Base-by-base conservation (phyloP, 2,888 invertebrate species). In the Crossocerus cetratus region DNA sequence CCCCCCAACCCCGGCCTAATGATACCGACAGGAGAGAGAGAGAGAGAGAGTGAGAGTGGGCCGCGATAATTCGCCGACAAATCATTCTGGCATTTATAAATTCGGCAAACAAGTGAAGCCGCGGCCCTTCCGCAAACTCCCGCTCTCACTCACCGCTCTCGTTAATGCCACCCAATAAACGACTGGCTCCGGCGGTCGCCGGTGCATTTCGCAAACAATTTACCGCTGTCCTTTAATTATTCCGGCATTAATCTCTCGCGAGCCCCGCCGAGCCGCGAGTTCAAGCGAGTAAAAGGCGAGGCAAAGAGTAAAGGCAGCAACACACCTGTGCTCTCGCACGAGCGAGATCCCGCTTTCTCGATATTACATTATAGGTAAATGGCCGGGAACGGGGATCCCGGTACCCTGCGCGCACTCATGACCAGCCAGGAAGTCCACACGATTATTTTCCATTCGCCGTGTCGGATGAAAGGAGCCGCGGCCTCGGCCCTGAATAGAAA, bases 401-500 rank as follows among this genome's bases (percentile, higher is more conserved):
- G 32, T 32, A 32, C 32, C 32, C 49, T 49, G 16, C 49, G n/a
- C 20, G 32, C 3, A 32, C 13, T 11, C 4, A 32, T 32, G 32
- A 5, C 8, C 32, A 23, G 32, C 20, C 42, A 16, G 20, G 13
- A 55, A 60, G n/a, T 56, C n/a, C 13, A 16, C 42, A 16, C 14
- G 42, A 69, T 65, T 20, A 60, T 42, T 57, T 60, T 2, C 44
- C 22, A 32, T 57, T 65, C 22, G 13, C 42, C 18, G 11, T 57
- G 20, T 63, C 32, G 18, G 49, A 59, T 59, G 21, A 44, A 68
- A 54, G 20, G 42, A 61, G 53, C 59, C 55, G 43, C 32, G 66
- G 32, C 32, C 32, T 11, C 55, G 20, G 69, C 68, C 22, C 59
- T 73, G 58, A 78, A 77, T 69, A 59, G 66, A 66, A 68, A 73